phyloP scores from a whole-genome alignment of 2,888 invertebrate genomes.

The Hypselothyrea guttata region DNA sequence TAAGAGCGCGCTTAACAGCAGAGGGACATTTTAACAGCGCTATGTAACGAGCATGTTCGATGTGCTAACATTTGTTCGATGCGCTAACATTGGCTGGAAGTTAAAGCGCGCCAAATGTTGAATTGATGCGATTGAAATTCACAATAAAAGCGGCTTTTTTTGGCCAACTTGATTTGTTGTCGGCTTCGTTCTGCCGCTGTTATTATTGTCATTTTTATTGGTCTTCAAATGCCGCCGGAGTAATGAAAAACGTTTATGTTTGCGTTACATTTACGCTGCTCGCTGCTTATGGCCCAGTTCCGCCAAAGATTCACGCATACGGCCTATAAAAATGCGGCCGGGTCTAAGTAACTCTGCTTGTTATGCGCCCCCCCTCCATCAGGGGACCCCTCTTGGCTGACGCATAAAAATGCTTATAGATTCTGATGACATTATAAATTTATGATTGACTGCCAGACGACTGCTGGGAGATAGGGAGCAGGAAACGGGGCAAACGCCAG shows the following conservation, averaged over 20 bases:
- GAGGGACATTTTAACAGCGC: constrained; percentile 57
- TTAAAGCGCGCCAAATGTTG: constrained; percentile 19
- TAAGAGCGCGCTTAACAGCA: neutral
- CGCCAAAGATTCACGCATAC: constrained; percentile 54
- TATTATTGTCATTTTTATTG: constrained; percentile 70
- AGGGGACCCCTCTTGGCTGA: constrained; percentile 3
- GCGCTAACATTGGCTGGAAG: constrained; percentile 11
- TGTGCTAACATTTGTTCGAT: neutral
- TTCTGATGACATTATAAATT: constrained; percentile 63
- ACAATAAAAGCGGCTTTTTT: constrained; percentile 26
- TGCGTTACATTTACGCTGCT: constrained; percentile 49
- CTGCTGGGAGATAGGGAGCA: neutral
- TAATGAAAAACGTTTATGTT: constrained; percentile 70
- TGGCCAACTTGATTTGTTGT: constrained; percentile 22
- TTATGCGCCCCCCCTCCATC: neutral
- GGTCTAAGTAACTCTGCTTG: constrained; percentile 31
- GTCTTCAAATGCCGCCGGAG: constrained; percentile 56
- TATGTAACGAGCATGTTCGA: neutral
- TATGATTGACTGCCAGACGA: constrained; percentile 43
- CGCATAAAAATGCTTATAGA: constrained; percentile 57
- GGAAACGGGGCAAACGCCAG: neutral
- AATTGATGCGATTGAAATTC: constrained; percentile 37
- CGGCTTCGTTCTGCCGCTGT: constrained; percentile 5
- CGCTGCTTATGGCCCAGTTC: constrained; percentile 45
- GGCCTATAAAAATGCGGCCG: constrained; percentile 45